Conservation (phyloP, 1,140 invertebrate species). For the Magallana ariakensis region DNA sequence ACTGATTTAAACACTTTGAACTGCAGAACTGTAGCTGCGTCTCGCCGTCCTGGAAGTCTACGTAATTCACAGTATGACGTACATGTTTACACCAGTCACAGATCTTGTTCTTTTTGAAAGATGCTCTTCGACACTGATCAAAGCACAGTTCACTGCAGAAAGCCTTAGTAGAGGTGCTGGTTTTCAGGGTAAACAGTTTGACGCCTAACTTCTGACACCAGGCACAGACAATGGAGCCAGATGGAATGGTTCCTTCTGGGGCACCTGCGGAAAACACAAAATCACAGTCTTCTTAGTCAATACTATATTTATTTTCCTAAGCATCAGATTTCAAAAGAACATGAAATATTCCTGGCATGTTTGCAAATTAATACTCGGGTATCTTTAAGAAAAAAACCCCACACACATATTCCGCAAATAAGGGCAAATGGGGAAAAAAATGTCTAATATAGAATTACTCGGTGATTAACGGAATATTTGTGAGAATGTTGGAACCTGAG, state of each 20-base stretch:
- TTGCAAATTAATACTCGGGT: background rate
- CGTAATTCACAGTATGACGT: constrained; percentile 93
- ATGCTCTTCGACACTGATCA: constrained; percentile 90
- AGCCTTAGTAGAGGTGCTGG: constrained; percentile 76
- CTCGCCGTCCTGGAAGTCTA: constrained; percentile 87
- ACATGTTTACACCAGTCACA: constrained; percentile 96
- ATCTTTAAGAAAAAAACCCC: background rate
- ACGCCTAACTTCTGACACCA: constrained; percentile 82
- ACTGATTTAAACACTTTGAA: constrained; percentile 95
- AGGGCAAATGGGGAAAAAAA: background rate
- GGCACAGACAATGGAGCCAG: constrained; percentile 75
- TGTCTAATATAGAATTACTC: background rate
- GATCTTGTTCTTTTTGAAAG: constrained; percentile 94
- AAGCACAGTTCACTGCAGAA: constrained; percentile 95
- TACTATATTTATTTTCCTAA: background rate
- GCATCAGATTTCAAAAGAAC: constrained; percentile 9
- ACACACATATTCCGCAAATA: background rate
- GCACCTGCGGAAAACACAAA: constrained; percentile 49
- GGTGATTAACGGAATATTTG: constrained; percentile 25
- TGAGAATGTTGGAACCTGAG: constrained; percentile 27
- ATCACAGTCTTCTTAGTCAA: constrained; percentile 11
- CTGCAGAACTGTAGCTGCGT: constrained; percentile 84
- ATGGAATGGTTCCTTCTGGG: constrained; percentile 52
- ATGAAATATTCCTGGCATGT: background rate
- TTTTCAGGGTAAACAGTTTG: constrained; percentile 79